phyloP scores from a whole-genome alignment of 2,113 vertebrate genomes.

The Megaceryle torquata region DNA sequence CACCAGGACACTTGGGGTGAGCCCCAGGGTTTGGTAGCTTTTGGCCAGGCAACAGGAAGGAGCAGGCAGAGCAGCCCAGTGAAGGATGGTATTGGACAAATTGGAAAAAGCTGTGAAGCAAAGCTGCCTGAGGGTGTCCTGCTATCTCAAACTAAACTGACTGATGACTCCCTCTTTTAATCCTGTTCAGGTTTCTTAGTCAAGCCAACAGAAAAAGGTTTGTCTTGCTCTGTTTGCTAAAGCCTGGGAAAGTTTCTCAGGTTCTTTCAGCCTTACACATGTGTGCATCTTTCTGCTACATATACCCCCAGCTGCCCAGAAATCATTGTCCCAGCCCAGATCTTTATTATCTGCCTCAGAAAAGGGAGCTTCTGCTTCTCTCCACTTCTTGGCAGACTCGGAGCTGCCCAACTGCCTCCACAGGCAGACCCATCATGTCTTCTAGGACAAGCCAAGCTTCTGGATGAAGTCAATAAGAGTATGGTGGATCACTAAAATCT shows the following conservation, averaged over 20 bases:
- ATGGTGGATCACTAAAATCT: background rate
- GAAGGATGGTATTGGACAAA: accelerated
- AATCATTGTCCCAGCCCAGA: background rate
- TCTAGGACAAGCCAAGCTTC: background rate
- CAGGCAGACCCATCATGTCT: accelerated
- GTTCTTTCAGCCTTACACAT: accelerated
- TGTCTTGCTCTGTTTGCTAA: background rate
- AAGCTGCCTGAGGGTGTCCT: accelerated
- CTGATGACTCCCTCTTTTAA: background rate
- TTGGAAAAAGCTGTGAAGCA: background rate
- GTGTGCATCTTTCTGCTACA: background rate
- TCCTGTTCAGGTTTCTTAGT: background rate
- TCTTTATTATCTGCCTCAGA: too few species aligned
- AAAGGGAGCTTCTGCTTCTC: background rate
- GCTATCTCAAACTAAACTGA: background rate
- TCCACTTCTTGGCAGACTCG: background rate
- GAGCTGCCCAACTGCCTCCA: background rate
- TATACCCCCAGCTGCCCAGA: background rate
- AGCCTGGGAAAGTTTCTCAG: background rate
- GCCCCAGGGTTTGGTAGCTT: accelerated
- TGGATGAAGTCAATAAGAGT: background rate
- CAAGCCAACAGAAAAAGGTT: background rate
- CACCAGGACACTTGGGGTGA: background rate
- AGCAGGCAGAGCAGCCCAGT: accelerated
- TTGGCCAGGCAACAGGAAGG: accelerated